Percentiles rank a stretch among this genome's conserved stretches.
Evolutionary conservation across 2,888 invertebrate species (phyloP).

Genomic region (Agriopis marginaria): DNA sequence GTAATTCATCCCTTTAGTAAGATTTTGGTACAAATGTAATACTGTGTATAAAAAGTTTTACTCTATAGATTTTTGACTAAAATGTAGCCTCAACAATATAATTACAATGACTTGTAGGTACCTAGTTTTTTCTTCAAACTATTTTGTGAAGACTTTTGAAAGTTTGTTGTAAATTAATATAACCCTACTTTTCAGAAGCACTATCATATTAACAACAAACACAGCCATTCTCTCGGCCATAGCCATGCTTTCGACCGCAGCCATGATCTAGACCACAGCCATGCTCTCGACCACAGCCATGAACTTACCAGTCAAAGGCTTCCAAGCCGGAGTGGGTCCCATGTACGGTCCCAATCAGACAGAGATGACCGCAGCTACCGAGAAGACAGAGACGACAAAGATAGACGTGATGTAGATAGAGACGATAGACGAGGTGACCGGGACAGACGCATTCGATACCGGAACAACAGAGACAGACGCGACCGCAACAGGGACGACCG

Average conservation of each 20-base stretch:
- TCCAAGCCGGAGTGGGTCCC: neutral
- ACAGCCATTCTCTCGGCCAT: neutral
- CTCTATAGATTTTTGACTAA: too few relatives aligned
- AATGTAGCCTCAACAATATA: too few relatives aligned
- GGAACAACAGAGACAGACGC: constrained; percentile 22
- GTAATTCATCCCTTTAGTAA: too few relatives aligned
- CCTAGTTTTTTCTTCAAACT: too few relatives aligned
- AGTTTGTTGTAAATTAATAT: too few relatives aligned
- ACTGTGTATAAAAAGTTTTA: too few relatives aligned
- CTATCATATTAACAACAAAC: neutral
- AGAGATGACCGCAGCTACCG: neutral
- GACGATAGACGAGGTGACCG: constrained; percentile 9
- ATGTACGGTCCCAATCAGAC: neutral
- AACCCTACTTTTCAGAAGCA: constrained; percentile 12
- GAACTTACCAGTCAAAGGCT: neutral
- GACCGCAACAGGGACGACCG: constrained; percentile 17
- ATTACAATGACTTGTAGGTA: too few relatives aligned
- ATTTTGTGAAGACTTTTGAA: too few relatives aligned
- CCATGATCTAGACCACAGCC: neutral
- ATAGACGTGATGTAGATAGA: constrained; percentile 19
- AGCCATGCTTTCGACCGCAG: neutral
- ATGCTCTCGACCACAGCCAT: neutral
- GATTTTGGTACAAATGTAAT: too few relatives aligned
- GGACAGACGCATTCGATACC: constrained; percentile 16
- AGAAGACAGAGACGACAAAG: neutral